Evolutionary conservation across 2,797 vertebrate genomes (phyloP), one percentile per base, ranked within the genome.

Genomic region (Oophaga sylvatica): DNA sequence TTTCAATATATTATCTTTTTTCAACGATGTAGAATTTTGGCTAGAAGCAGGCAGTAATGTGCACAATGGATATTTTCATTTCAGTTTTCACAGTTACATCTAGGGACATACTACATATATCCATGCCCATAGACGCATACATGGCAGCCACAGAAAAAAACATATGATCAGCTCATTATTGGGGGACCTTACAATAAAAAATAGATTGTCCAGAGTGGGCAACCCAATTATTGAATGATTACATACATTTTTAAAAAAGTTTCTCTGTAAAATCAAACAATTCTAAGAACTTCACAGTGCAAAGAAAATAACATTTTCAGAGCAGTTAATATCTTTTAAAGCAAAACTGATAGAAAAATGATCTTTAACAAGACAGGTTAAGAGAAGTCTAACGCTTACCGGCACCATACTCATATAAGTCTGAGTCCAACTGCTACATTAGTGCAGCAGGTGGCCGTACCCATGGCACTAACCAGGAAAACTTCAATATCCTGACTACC

Each of bases 401-500:
- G 35, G 12, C 11, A 87, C 17, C 11, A 56, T n/a, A 41, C 1
- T 63, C 59, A 59, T 82, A 79, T 80, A 83, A 87, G 71, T 11
- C 35, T 13, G 68, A 57, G 68, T 79, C 31, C 70, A 7, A 77
- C n/a, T 67, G 88, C 83, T 86, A 78, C 63, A 79, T n/a, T 78
- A n/a, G 53, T 87, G 41, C 88, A 80, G 88, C 84, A 87, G 88
- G 78, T 0, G 8, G 85, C 41, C 19, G 29, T 86, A 78, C 53
- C 78, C 82, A 20, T 68, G 80, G 48, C 78, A 83, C 62, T 85
- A 82, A 83, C 53, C 59, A 87, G 79, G 76, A 16, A 89, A 81
- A 88, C 89, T 88, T 90, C 59, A 91, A 35, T 87, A 87, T 81
- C 0, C 0, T 63, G 16, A 87, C 82, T 83, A 90, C 35, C 62